Evolutionary conservation across 2,888 invertebrate genomes (phyloP).

Genomic region (Lottia gigantea): DNA sequence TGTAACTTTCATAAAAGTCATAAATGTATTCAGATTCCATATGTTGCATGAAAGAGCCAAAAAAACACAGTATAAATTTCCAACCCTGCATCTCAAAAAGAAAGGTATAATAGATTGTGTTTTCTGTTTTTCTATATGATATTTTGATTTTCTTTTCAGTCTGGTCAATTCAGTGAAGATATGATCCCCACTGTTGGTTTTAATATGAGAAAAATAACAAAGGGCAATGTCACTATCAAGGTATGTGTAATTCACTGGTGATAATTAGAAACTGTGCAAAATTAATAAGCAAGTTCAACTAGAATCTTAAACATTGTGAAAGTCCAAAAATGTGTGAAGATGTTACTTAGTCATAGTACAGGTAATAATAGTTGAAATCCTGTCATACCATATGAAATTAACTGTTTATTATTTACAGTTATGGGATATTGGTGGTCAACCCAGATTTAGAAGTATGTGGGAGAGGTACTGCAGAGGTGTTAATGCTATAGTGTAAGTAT

Average conservation of each 20-base stretch:
- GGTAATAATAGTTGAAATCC: no score
- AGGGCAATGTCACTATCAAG: constrained; percentile 99
- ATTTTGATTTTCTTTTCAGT: constrained; percentile 75
- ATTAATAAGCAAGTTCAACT: no score
- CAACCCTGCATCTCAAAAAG: no score
- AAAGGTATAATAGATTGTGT: no score
- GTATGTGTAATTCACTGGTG: constrained; percentile 53
- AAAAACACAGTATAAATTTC: no score
- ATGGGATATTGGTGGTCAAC: constrained; percentile 99
- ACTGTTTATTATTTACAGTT: constrained; percentile 71
- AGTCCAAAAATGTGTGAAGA: no score
- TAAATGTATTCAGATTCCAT: no score
- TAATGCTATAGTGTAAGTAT: constrained; percentile 91
- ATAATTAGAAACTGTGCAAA: no score
- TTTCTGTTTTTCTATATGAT: neutral
- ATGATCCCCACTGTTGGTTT: constrained; percentile 99
- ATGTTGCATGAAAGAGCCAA: no score
- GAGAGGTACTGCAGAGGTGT: constrained; percentile 99
- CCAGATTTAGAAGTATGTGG: constrained; percentile 99
- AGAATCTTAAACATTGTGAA: no score
- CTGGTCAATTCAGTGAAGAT: constrained; percentile 99
- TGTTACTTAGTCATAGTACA: no score
- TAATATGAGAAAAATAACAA: constrained; percentile 99
- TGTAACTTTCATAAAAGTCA: no score
- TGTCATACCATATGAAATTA: neutral